phyloP scores from a whole-genome alignment of 2,113 vertebrate genomes.

The Suricata suricatta region DNA sequence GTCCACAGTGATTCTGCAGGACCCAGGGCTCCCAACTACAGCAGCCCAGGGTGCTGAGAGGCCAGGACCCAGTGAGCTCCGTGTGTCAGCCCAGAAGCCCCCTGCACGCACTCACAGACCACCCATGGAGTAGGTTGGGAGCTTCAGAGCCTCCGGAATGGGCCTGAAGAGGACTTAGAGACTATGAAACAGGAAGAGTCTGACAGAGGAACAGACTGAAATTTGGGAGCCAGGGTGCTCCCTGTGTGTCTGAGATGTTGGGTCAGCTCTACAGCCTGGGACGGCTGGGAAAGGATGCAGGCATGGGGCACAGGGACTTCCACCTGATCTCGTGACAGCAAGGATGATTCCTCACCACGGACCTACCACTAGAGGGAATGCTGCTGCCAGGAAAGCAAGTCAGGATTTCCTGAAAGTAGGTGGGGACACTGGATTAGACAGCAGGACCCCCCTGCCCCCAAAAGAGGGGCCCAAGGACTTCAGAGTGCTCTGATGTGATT shows the following conservation, averaged over 20 bases:
- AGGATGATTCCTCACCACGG: not conserved
- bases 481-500: fast-evolving
- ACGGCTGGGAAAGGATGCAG: not conserved
- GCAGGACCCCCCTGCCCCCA: not conserved
- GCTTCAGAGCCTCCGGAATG: not conserved
- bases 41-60: not conserved
- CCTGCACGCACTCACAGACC: not conserved
- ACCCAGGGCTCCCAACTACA: not conserved
- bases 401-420: not conserved
- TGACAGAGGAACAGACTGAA: not conserved
- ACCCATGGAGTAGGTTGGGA: not conserved
- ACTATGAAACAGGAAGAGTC: not conserved
- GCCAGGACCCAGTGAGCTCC: not conserved
- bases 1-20: not conserved
- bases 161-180: not conserved
- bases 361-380: not conserved
- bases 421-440: not conserved
- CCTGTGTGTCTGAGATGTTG: not conserved
- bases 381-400: not conserved
- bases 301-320: not conserved
- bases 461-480: not conserved
- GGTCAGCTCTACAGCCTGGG: not conserved
- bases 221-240: not conserved
- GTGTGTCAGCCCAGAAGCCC: not conserved
- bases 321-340: too few species aligned